Evolutionary conservation across 2,888 invertebrate species (phyloP), one percentile per base, ranked within the genome.

Genomic region (Apamea crenata): DNA sequence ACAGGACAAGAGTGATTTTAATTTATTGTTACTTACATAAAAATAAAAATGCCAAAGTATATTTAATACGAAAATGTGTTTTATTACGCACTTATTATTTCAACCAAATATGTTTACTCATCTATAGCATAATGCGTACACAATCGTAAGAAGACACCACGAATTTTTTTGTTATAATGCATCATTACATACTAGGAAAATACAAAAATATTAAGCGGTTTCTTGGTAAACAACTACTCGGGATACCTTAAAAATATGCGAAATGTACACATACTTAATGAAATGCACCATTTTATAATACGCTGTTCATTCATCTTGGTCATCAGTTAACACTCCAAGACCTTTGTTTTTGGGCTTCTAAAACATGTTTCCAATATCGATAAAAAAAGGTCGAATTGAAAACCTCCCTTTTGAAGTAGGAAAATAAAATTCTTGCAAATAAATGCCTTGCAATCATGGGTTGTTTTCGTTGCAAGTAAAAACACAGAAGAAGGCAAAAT

Each of bases 1-100:
- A 75, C 14, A 53, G 29, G 21, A 32, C 40, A 68, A 3, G 12
- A 36, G 44, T 56, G 47, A 61, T 67, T 74, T 65, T 75, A 75
- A 78, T 61, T 71, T 29, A 77, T 79, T 78, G 70, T 86, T 84
- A 82, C n/a, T 47, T 47, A 7, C 40, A 73, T 8, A 66, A 66
- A 83, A 84, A 86, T 88, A 88, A 86, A 91, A 92, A 93, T 92
- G 91, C 91, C 92, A 92, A 90, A 84, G 86, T 85, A 89, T 87
- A 85, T 82, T 87, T 92, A 94, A 93, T 96, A 96, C 94, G 95
- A 96, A 97, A 96, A 95, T 95, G 95, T 96, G 96, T 97, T 97
- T 96, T 96, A 96, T 97, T 97, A 96, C 96, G 96, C 96, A 96
- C 96, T 97, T 97, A 96, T 97, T 96, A 96, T 96, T 96, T 95